Evolutionary conservation across 2,888 invertebrate genomes (phyloP).

Genomic region (Ferrisia virgata): DNA sequence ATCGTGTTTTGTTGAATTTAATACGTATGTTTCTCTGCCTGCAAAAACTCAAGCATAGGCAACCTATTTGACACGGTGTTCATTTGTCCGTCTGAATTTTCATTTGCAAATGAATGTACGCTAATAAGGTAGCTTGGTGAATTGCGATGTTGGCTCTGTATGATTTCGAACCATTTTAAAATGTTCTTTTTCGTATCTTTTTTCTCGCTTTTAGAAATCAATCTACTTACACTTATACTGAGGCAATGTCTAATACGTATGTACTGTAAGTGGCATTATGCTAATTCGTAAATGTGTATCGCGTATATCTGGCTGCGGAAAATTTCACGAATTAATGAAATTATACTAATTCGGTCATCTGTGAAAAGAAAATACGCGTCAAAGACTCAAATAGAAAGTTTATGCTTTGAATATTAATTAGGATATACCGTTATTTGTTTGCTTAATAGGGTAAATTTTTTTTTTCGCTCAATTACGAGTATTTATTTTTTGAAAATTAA

Average conservation of each 20-base stretch:
- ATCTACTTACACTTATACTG: neutral
- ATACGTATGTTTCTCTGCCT: neutral
- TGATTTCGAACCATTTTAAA: neutral
- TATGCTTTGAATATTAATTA: conserved; percentile 23
- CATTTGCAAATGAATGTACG: neutral
- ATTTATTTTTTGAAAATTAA: neutral
- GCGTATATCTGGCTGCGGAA: neutral
- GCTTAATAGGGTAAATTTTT: neutral
- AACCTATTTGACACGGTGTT: neutral
- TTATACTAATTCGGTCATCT: conserved; percentile 23
- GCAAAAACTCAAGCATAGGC: neutral
- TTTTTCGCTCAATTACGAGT: neutral
- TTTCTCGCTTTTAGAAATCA: neutral
- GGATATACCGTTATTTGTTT: neutral
- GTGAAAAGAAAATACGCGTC: neutral
- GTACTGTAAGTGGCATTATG: too few relatives aligned
- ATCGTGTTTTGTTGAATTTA: neutral
- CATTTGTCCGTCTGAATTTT: neutral
- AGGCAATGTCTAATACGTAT: neutral
- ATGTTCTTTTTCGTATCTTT: neutral
- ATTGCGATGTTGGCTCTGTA: neutral
- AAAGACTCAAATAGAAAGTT: neutral
- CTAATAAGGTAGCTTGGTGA: neutral
- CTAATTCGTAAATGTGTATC: conserved; percentile 15
- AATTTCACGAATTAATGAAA: conserved; percentile 22